Base-by-base conservation (phyloP, 2,797 vertebrate genomes). In the Cirrhinus mrigala region DNA sequence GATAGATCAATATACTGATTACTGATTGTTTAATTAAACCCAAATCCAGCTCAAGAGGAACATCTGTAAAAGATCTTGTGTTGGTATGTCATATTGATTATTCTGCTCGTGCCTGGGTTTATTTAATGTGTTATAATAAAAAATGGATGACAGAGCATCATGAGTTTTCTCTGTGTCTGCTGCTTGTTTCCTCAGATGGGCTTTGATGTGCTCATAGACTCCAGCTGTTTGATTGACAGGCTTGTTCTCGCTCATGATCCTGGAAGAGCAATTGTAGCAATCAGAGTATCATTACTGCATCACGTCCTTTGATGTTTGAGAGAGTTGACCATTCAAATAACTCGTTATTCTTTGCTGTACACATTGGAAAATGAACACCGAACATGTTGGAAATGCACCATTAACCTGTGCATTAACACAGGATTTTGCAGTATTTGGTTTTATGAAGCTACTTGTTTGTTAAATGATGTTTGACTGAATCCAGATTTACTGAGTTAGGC, bases 141-240 rank as follows among this genome's bases (percentile, higher is more conserved):
- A 87, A 86, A 84, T 85, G 58, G 79, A 86, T 87, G 86, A 86
- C 74, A 33, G 74, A 12, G 29, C 40, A 46, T 89, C 83, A 69
- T 74, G 84, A 81, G 58, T 40, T 40, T 24, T 79, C 82, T 85
- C 79, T 12, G 66, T 40, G 52, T 50, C 83, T 44, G 56, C 70
- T 29, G 24, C 90, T 89, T 92, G 92, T 94, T 62, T 92, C 90
- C 91, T 79, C 73, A 12, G 77, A 81, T 84, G 87, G 66, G 91
- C 93, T 95, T 94, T 94, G 92, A 94, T 94, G 92, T 92, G 91
- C 83, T 91, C 90, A 86, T 90, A 81, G 81, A 89, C 92, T 91
- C 92, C 92, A 86, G 91, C 90, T 81, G 93, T 93, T 92, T 94
- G 94, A 95, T 90, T 93, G 94, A 90, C 91, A 91, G 79, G 24